Evolutionary conservation across 1,140 invertebrate species (phyloP).

Genomic region (Aleiodes sp.): DNA sequence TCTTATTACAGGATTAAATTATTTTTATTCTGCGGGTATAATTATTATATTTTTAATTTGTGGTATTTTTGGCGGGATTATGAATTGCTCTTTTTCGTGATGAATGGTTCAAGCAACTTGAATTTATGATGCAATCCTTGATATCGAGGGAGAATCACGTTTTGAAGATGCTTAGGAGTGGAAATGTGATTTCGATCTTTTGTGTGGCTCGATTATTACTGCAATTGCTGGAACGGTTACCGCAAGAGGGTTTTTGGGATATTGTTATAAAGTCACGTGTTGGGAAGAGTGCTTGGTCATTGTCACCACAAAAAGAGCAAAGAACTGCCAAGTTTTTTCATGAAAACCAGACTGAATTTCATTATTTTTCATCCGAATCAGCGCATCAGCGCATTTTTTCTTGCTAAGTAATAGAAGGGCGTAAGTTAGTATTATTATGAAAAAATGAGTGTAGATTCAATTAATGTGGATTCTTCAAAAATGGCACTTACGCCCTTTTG

Average conservation of each 20-base stretch:
- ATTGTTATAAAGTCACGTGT: conserved; percentile 51
- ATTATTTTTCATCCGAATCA: neutral
- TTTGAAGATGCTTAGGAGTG: neutral
- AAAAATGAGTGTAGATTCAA: too few species aligned
- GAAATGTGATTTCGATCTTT: neutral
- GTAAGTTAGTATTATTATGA: too few species aligned
- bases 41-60: too few species aligned
- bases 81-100: neutral
- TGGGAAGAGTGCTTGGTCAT: conserved; percentile 46
- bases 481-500: too few species aligned
- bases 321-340: too few species aligned
- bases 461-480: too few species aligned
- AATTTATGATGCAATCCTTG: conserved; percentile 4
- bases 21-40: too few species aligned
- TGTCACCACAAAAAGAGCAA: conserved; percentile 38
- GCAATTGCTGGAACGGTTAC: neutral
- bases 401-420: too few species aligned
- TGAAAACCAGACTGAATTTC: conserved; percentile 15
- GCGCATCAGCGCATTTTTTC: too few species aligned
- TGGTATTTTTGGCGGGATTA: neutral
- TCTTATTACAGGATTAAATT: neutral
- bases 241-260: neutral
- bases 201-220: neutral
- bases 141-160: conserved; percentile 17
- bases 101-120: neutral